Evolutionary conservation across 2,888 invertebrate genomes (phyloP).

Genomic region (Drosophila prolongata): DNA sequence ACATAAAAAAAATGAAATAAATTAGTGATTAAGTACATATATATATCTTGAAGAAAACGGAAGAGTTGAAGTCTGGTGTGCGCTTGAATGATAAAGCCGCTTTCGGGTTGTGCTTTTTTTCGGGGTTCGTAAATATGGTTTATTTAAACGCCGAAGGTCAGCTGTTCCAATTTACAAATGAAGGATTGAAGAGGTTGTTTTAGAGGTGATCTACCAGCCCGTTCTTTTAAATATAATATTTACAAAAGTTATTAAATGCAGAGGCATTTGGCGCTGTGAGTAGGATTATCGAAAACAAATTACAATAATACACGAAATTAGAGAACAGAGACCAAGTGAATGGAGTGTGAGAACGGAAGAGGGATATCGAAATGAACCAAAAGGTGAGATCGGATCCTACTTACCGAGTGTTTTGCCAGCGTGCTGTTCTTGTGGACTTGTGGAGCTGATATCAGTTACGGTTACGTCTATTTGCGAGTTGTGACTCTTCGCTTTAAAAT

Average conservation of each 20-base stretch:
- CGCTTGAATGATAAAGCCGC: constrained; percentile 48
- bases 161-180: constrained; percentile 23
- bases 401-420: constrained; percentile 61
- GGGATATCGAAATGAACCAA: constrained; percentile 27
- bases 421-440: constrained; percentile 43
- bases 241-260: constrained; percentile 62
- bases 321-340: constrained; percentile 28
- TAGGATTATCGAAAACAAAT: constrained; percentile 19
- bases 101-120: constrained; percentile 34
- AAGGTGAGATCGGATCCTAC: constrained; percentile 52
- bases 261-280: constrained; percentile 52
- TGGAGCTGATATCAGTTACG: constrained; percentile 71
- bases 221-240: constrained; percentile 44
- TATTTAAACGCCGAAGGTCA: background rate
- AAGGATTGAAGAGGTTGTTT: constrained; percentile 38
- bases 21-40: constrained; percentile 37
- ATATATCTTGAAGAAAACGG: constrained; percentile 17
- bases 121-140: background rate
- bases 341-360: constrained; percentile 42
- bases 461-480: constrained; percentile 78
- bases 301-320: constrained; percentile 35
- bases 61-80: constrained; percentile 46
- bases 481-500: constrained; percentile 81
- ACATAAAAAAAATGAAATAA: constrained; percentile 29
- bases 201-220: constrained; percentile 1